Conservation (phyloP, 1,140 invertebrate species). For the Cotesia glomerata region DNA sequence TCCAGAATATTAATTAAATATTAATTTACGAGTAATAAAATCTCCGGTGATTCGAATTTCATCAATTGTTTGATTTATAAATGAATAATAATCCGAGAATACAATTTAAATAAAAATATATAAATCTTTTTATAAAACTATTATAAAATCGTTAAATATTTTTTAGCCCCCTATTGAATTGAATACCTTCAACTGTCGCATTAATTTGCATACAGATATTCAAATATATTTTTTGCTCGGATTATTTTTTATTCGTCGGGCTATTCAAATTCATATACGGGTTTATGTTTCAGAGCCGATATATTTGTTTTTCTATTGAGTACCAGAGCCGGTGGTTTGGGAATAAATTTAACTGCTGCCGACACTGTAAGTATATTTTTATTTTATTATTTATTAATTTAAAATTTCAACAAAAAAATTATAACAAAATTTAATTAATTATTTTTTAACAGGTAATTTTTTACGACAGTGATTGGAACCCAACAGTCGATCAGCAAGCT, state of each 20-base stretch:
- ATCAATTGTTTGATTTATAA: neutral
- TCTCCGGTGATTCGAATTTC: conserved; percentile 1
- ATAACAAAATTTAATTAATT: neutral
- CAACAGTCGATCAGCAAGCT: conserved; percentile 92
- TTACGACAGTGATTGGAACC: conserved; percentile 99
- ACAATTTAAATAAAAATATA: too few species aligned
- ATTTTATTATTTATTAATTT: conserved; percentile 6
- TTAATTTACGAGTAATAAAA: too few species aligned
- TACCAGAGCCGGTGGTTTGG: conserved; percentile 94
- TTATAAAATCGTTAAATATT: neutral
- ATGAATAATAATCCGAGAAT: too few species aligned
- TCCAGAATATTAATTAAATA: neutral
- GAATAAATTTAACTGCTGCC: conserved; percentile 97
- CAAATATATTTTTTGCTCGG: neutral
- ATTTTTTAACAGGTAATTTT: conserved; percentile 83
- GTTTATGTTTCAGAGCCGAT: conserved; percentile 71
- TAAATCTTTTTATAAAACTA: neutral
- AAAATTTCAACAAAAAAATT: neutral
- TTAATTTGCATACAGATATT: conserved; percentile 50
- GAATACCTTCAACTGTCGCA: conserved; percentile 45
- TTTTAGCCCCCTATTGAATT: conserved; percentile 24
- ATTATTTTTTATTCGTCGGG: conserved; percentile 19
- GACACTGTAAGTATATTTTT: conserved; percentile 78
- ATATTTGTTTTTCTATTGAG: conserved; percentile 97
- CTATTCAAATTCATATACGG: neutral